These are phyloP conservation scores for Leptodactylus fallax DNA, from an alignment of 2,797 vertebrate species.

Conservation along the genomic window DNA sequence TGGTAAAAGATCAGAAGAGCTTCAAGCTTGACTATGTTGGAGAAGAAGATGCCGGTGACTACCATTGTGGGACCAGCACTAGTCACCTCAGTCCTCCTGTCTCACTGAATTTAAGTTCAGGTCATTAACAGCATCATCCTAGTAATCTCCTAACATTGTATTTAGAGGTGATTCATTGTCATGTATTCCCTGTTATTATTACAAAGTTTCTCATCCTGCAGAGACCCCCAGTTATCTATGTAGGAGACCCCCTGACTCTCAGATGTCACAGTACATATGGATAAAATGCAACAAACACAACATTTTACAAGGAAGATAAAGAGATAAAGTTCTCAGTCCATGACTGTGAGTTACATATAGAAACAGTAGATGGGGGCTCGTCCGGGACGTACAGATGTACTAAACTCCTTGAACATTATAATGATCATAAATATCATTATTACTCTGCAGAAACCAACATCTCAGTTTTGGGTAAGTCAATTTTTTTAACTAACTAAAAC, in stretches of 20 bases:
- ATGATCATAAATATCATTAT: neutral
- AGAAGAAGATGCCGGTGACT: neutral
- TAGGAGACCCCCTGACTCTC: conserved; percentile 32
- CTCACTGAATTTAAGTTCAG: neutral
- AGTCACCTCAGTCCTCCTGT: neutral
- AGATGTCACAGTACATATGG: neutral
- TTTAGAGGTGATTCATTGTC: too few species aligned
- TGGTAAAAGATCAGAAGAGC: neutral
- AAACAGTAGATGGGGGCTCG: too few species aligned
- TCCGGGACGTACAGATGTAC: conserved; percentile 6
- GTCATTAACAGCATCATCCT: neutral
- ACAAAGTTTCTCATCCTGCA: conserved; percentile 25
- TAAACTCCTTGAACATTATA: neutral
- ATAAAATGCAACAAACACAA: neutral
- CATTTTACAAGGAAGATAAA: conserved; percentile 33
- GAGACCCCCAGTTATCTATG: conserved; percentile 9
- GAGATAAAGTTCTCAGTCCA: neutral
- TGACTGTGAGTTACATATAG: neutral
- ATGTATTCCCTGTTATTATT: neutral
- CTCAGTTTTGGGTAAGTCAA: conserved; percentile 21
- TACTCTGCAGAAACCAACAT: neutral
- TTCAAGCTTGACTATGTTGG: neutral
- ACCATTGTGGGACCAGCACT: neutral
- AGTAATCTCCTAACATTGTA: neutral
- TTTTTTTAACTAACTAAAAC: too few species aligned